A percentile compares a stretch with the other conserved stretches of the same genome.
Conservation (phyloP, 2,888 invertebrate genomes). For the Coelinius sp. region DNA sequence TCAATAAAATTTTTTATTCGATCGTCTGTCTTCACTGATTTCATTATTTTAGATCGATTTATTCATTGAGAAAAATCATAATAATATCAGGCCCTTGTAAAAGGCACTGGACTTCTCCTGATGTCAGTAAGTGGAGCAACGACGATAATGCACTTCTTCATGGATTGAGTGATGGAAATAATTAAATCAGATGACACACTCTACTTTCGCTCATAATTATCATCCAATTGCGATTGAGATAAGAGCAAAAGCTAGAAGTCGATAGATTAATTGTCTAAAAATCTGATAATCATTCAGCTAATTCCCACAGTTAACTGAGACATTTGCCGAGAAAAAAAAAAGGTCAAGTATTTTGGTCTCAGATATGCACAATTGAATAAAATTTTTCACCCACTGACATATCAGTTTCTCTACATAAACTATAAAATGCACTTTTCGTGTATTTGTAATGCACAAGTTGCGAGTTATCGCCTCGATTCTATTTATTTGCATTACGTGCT, state of each 20-base stretch:
- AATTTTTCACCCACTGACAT: too few species aligned
- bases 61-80: too few species aligned
- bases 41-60: too few species aligned
- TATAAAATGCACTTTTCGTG: not conserved
- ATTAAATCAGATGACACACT: not conserved
- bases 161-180: not conserved
- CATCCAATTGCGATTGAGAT: not conserved
- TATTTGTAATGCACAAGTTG: constrained; percentile 1
- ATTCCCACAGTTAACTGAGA: constrained; percentile 38
- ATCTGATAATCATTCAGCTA: constrained; percentile 42
- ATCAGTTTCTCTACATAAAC: not conserved
- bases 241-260: constrained; percentile 30
- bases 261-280: constrained; percentile 37
- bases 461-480: constrained; percentile 53
- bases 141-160: not conserved
- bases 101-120: too few species aligned
- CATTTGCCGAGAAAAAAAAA: not conserved
- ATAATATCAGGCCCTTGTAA: too few species aligned
- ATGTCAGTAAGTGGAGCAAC: too few species aligned
- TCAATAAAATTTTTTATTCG: too few species aligned
- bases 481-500: constrained; percentile 60
- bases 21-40: too few species aligned
- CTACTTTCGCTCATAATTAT: constrained; percentile 3
- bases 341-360: constrained; percentile 36
- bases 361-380: not conserved